Percentiles rank a stretch among this genome's conserved stretches.
Evolutionary conservation across 2,888 invertebrate genomes (phyloP).

Genomic region (Eucriotettix oculatus): DNA sequence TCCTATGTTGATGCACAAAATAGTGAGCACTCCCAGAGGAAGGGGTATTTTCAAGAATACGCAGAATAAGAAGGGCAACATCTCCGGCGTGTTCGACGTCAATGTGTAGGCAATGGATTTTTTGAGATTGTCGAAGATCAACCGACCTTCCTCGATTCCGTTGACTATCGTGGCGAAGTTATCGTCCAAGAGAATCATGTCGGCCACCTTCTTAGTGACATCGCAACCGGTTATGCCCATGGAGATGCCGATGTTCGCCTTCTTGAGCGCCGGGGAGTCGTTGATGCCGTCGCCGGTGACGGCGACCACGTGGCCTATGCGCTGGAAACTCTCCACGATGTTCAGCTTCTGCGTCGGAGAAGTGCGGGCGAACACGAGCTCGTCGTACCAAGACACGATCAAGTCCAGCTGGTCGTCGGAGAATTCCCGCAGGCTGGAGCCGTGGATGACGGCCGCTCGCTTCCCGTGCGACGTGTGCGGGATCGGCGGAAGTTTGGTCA

Average conservation of each 20-base stretch:
- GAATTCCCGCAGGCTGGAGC: background rate
- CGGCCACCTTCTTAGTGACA: constrained; percentile 29
- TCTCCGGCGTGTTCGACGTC: constrained; percentile 33
- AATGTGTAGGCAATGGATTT: constrained; percentile 34
- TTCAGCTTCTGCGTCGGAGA: constrained; percentile 51
- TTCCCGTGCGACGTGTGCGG: background rate
- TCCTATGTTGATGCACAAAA: constrained; percentile 33
- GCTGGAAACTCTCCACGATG: constrained; percentile 37
- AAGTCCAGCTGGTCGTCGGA: constrained; percentile 31
- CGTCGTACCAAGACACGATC: constrained; percentile 39
- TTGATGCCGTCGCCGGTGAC: constrained; percentile 37
- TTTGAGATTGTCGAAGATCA: constrained; percentile 35
- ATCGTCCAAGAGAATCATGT: constrained; percentile 33
- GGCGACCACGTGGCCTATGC: constrained; percentile 33
- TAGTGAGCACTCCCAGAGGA: constrained; percentile 32
- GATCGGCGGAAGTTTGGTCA: background rate
- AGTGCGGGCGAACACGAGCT: constrained; percentile 59
- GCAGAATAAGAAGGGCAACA: constrained; percentile 30
- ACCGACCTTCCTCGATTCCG: constrained; percentile 32
- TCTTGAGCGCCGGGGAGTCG: constrained; percentile 34
- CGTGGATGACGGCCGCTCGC: background rate
- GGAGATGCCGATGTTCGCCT: constrained; percentile 32
- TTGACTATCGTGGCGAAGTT: constrained; percentile 33
- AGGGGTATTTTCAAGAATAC: constrained; percentile 28
- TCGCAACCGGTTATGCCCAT: constrained; percentile 35